Evolutionary conservation across 2,113 vertebrate species (phyloP).

Genomic region (Struthio camelus): DNA sequence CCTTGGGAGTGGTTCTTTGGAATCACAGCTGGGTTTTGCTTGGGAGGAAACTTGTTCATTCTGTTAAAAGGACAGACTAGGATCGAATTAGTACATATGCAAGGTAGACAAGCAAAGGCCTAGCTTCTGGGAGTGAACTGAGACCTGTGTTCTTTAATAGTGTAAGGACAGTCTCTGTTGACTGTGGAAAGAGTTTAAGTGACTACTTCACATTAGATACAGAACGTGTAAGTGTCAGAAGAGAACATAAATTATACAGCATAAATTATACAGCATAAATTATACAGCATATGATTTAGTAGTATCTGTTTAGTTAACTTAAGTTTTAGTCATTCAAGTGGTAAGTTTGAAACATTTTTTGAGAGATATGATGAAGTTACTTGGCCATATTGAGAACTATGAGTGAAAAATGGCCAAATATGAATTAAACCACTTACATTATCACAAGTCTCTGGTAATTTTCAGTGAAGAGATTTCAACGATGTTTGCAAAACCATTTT

Average conservation of each 20-base stretch:
- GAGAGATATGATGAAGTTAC: background rate
- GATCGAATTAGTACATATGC: background rate
- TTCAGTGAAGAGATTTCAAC: background rate
- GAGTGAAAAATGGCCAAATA: background rate
- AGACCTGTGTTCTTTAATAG: background rate
- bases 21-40: background rate
- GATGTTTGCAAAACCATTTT: background rate
- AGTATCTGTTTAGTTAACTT: background rate
- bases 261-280: background rate
- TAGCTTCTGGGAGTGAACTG: background rate
- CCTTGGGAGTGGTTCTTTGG: background rate
- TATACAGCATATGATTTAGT: background rate
- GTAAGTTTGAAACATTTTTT: background rate
- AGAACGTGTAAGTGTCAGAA: background rate
- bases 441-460: background rate
- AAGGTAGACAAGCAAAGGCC: background rate
- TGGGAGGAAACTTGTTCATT: background rate
- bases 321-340: background rate
- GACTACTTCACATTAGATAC: background rate
- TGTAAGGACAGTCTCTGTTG: background rate
- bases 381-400: background rate
- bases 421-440: background rate
- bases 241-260: background rate
- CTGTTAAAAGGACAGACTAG: background rate
- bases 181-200: background rate